Percentiles rank a stretch among this genome's conserved stretches.
phyloP scores from a whole-genome alignment of 2,797 vertebrate genomes.

The Epinephelus awoara region DNA sequence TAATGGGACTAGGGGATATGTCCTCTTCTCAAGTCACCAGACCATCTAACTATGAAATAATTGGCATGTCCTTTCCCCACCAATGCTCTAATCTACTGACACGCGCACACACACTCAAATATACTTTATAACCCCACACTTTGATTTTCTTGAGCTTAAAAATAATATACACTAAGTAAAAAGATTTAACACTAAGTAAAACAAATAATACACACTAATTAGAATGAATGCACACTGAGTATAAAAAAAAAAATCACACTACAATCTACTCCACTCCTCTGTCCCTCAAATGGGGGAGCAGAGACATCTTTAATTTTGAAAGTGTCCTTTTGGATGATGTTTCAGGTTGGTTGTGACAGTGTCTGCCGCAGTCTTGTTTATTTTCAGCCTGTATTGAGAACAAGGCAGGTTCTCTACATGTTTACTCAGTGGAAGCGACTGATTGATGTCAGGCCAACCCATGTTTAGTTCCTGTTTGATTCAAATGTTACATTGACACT shows the following conservation, averaged over 20 bases:
- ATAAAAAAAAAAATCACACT: neutral
- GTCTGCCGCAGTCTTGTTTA: neutral
- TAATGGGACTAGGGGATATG: neutral
- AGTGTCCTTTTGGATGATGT: neutral
- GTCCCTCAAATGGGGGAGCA: neutral
- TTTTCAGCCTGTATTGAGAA: constrained; percentile 27
- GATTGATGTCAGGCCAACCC: constrained; percentile 7
- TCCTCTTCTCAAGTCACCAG: neutral
- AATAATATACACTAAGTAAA: constrained; percentile 10
- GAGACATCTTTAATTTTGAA: neutral
- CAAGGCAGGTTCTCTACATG: constrained; percentile 12
- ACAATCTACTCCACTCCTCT: constrained; percentile 1
- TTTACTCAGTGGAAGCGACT: constrained; percentile 44
- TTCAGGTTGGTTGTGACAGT: constrained; percentile 13
- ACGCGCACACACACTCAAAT: neutral
- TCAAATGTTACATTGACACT: constrained; percentile 23
- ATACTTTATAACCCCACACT: neutral
- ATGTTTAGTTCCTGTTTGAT: constrained; percentile 15
- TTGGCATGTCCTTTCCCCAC: neutral
- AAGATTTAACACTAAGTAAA: neutral
- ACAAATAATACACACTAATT: neutral
- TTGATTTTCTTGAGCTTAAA: constrained; percentile 11
- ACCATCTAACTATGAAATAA: neutral
- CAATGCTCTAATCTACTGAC: constrained; percentile 7
- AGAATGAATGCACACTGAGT: neutral